Percentiles rank a stretch among this genome's conserved stretches.
Conservation (phyloP, 2,888 invertebrate genomes). For the Trachelus troglodyta region DNA sequence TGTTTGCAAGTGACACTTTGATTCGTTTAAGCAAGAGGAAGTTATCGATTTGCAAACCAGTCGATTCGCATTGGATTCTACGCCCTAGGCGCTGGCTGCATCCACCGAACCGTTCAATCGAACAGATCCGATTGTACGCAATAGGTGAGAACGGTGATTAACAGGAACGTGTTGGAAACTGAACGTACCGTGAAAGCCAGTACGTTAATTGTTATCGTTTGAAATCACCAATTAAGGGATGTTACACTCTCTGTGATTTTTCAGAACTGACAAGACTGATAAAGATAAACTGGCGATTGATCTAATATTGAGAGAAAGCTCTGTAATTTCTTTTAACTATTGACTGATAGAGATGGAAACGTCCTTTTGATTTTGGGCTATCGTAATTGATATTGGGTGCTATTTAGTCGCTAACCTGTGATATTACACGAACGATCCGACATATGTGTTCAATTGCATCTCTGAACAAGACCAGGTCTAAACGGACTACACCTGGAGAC, state of each 20-base stretch:
- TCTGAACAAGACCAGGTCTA: slow-evolving; percentile 86
- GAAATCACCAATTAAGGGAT: background rate
- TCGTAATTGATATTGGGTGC: background rate
- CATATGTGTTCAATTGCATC: slow-evolving; percentile 90
- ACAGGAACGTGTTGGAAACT: background rate
- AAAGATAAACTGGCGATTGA: background rate
- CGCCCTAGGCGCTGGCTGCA: background rate
- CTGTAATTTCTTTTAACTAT: background rate
- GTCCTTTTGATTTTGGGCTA: background rate
- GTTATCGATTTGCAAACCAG: background rate
- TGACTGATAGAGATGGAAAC: background rate
- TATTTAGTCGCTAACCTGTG: slow-evolving; percentile 67
- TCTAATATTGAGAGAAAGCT: background rate
- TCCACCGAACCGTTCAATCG: background rate
- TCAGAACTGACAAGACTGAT: background rate
- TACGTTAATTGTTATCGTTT: background rate
- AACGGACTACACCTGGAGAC: slow-evolving; percentile 79
- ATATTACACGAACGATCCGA: slow-evolving; percentile 84
- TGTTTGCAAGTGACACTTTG: slow-evolving; percentile 48
- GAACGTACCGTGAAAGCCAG: background rate
- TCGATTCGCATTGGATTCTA: background rate
- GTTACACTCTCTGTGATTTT: background rate
- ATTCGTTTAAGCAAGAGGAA: background rate
- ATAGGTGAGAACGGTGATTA: background rate
- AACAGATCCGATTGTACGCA: background rate